phyloP scores from a whole-genome alignment of 2,113 vertebrate genomes.

The Manacus vitellinus region DNA sequence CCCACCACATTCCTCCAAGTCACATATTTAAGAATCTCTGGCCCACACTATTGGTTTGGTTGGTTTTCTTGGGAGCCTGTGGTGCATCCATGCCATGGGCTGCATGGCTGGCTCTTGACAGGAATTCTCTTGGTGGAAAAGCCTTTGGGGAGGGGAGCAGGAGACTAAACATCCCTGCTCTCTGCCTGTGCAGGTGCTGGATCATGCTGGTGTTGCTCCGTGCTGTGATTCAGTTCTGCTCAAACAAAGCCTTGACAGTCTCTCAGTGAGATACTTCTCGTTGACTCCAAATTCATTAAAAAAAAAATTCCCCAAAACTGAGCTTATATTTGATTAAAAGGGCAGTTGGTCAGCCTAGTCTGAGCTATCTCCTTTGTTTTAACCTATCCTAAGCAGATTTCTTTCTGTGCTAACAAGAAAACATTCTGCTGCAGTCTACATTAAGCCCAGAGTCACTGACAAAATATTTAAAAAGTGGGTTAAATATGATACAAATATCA shows the following conservation, averaged over 20 bases:
- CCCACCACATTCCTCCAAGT: background rate
- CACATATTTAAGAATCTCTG: background rate
- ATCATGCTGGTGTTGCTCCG: background rate
- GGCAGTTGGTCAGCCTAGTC: background rate
- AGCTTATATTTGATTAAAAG: constrained; percentile 5
- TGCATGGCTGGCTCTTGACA: background rate
- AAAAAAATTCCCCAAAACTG: background rate
- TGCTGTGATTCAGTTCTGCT: background rate
- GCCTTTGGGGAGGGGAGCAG: background rate
- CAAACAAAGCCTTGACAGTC: background rate
- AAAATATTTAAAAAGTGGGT: constrained; percentile 14
- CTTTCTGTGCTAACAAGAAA: background rate
- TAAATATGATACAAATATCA: background rate
- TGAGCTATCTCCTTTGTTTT: background rate
- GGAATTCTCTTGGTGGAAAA: background rate
- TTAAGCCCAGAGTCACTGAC: background rate
- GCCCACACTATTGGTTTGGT: background rate
- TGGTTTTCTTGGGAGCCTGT: background rate
- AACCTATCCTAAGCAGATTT: background rate
- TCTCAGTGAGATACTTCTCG: background rate
- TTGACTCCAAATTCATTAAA: background rate
- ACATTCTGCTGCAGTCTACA: background rate
- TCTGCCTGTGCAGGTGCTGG: accelerated
- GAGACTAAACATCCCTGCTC: background rate
- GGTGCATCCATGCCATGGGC: background rate